These are phyloP conservation scores for Dromaius novaehollandiae DNA, from an alignment of 2,113 vertebrate genomes.

Conservation along the genomic window DNA sequence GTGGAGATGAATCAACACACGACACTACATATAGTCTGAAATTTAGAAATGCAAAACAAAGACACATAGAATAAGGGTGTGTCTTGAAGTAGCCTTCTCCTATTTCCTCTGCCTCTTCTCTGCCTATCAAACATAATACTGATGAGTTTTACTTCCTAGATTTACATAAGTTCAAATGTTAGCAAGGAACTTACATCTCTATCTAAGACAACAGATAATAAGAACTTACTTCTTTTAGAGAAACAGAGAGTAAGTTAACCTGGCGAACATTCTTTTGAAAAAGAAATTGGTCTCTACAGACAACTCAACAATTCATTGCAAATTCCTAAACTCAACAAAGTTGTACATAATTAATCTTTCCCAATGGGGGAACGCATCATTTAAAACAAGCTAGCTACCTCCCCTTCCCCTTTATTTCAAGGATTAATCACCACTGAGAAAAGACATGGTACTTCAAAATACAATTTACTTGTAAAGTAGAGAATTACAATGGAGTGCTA, in stretches of 20 bases:
- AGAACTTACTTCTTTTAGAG: not conserved
- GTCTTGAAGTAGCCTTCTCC: not conserved
- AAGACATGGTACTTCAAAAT: slow-evolving; percentile 50
- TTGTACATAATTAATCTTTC: slow-evolving; percentile 29
- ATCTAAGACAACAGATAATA: not conserved
- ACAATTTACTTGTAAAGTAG: slow-evolving; percentile 60
- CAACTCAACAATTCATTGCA: slow-evolving; percentile 25
- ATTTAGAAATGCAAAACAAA: not conserved
- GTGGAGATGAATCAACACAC: not conserved
- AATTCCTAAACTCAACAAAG: slow-evolving; percentile 29
- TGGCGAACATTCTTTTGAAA: not conserved
- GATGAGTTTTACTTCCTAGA: not conserved
- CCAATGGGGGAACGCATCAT: slow-evolving; percentile 31
- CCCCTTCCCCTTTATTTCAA: slow-evolving; percentile 26
- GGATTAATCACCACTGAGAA: slow-evolving; percentile 61
- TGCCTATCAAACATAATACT: not conserved
- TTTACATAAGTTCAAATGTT: not conserved
- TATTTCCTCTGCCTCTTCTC: not conserved
- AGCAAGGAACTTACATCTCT: not conserved
- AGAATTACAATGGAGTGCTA: slow-evolving; percentile 31
- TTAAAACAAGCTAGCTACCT: slow-evolving; percentile 44
- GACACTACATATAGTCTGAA: not conserved
- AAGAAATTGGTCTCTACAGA: not conserved
- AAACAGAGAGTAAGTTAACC: not conserved
- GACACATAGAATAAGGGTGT: not conserved